phyloP scores from a whole-genome alignment of 2,888 invertebrate genomes.

The Periphyllus acericola region DNA sequence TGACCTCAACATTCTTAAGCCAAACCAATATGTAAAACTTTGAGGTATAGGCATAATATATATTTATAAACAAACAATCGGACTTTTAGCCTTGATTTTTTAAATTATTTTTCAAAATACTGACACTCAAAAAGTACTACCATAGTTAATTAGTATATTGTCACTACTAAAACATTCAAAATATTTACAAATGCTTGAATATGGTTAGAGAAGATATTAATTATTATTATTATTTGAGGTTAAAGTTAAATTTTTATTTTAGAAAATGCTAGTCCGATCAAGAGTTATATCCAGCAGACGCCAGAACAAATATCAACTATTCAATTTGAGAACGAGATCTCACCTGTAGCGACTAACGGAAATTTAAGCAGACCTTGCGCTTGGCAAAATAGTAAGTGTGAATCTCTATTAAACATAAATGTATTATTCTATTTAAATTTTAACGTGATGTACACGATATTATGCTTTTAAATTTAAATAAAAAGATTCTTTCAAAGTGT shows the following conservation, averaged over 20 bases:
- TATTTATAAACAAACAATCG: no score
- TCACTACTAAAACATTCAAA: no score
- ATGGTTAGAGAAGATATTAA: not conserved
- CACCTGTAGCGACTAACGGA: slow-evolving; percentile 47
- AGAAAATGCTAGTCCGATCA: slow-evolving; percentile 49
- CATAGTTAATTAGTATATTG: no score
- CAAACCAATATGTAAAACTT: no score
- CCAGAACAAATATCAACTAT: slow-evolving; percentile 54
- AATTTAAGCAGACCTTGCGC: slow-evolving; percentile 54
- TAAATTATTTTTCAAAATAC: no score
- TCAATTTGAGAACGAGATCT: slow-evolving; percentile 55
- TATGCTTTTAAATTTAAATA: no score
- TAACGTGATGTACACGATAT: no score
- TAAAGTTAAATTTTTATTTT: not conserved
- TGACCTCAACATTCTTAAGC: not conserved
- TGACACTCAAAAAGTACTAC: no score
- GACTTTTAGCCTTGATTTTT: no score
- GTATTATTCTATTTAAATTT: no score
- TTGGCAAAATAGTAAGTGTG: slow-evolving; percentile 48
- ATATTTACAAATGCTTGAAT: not conserved
- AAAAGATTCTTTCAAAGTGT: not conserved
- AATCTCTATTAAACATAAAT: not conserved
- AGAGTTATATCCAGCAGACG: slow-evolving; percentile 37
- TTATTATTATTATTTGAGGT: not conserved
- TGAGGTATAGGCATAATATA: no score